Percentiles rank a stretch among this genome's conserved stretches.
Evolutionary conservation across 2,113 vertebrate species (phyloP).

Genomic region (Bothrops jararaca): DNA sequence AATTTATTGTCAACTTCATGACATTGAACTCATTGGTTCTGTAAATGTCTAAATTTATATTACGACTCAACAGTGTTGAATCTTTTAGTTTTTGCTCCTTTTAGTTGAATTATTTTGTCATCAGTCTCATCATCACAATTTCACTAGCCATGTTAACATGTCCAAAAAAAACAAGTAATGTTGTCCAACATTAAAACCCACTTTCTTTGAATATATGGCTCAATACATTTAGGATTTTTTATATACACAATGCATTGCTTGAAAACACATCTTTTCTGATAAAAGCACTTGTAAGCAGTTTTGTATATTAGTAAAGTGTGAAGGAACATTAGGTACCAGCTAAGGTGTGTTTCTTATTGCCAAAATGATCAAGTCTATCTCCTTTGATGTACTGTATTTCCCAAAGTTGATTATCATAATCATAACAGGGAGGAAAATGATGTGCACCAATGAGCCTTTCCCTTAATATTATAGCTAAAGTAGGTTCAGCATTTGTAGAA

Average conservation of each 20-base stretch:
- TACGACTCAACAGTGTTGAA: neutral
- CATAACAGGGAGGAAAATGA: slow-evolving; percentile 49
- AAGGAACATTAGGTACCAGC: slow-evolving; percentile 57
- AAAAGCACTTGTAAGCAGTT: slow-evolving; percentile 49
- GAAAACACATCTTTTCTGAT: slow-evolving; percentile 47
- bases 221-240: too few species aligned
- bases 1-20: slow-evolving; percentile 44
- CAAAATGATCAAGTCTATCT: slow-evolving; percentile 45
- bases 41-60: neutral
- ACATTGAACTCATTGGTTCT: neutral
- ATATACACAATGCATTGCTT: slow-evolving; percentile 35
- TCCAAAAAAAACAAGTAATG: neutral
- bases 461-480: slow-evolving; percentile 23
- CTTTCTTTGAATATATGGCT: slow-evolving; percentile 5
- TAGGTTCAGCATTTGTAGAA: slow-evolving; percentile 4
- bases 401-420: slow-evolving; percentile 44
- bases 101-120: neutral
- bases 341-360: slow-evolving; percentile 44
- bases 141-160: neutral
- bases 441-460: neutral
- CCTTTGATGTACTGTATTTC: slow-evolving; percentile 34
- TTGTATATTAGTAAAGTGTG: slow-evolving; percentile 54
- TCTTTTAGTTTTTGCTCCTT: neutral
- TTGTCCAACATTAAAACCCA: neutral
- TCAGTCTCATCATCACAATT: neutral